Base-by-base conservation (phyloP, 2,797 vertebrate species). In the Cercopithecus mitis region DNA sequence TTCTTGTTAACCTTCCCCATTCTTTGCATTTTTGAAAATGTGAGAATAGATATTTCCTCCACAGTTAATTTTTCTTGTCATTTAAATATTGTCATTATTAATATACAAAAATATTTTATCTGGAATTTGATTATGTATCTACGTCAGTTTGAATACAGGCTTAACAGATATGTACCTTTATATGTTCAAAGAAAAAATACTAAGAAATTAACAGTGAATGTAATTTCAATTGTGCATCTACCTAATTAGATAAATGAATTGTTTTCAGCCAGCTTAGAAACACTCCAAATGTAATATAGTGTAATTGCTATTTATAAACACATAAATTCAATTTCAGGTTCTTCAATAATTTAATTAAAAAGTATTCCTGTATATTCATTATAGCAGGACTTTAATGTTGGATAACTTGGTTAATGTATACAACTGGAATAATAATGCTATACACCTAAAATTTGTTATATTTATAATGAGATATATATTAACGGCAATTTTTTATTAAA, bases 51-150 rank as follows among this genome's bases (percentile, higher is more conserved):
- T 57, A 70, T 55, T 64, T 64, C 73, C 36, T 15, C 25, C 10
- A 67, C 6, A 58, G 2, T 57, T 79, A n/a, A 19, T 86, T 41
- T 91, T 94, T 88, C 39, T 43, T 87, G n/a, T 91, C 36, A 55
- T 45, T 90, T 95, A 94, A 72, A 90, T 96, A 33, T 50, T 75
- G 27, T 91, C 58, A 61, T 10, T 89, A 47, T 83, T 91, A 55
- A 36, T 73, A 85, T 75, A 75, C 4, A 39, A 97, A 90, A 86
- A 41, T 70, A 92, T 90, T 92, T 88, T 93, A 73, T 87, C 91
- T 95, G 83, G 52, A 88, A 82, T 95, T 87, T 84, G 86, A 80
- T 92, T 95, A 91, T 92, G 47, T 82, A 81, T 91, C 84, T 89
- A 88, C 0, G 43, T 67, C 90, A 84, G 90, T 90, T 97, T 96